A percentile compares a stretch with the other conserved stretches of the same genome.
Conservation (phyloP, 2,113 vertebrate genomes). For the Lycaon pictus region DNA sequence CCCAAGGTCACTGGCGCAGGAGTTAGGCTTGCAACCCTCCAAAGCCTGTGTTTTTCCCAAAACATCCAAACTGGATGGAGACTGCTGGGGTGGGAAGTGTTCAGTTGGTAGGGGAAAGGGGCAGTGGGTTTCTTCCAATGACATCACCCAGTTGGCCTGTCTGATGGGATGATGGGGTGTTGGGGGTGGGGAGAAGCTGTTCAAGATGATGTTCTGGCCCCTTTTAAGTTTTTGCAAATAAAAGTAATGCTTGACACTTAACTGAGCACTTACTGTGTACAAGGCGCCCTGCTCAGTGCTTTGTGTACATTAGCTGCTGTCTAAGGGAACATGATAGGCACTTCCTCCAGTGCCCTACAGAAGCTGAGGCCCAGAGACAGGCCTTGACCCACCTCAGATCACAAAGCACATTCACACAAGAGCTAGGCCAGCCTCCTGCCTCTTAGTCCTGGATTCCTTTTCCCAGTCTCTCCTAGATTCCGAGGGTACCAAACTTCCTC, state of each 20-base stretch:
- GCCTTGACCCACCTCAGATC: background rate
- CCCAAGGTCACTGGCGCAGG: slow-evolving; percentile 20
- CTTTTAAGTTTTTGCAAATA: background rate
- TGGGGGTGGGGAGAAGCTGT: background rate
- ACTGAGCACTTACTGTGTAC: background rate
- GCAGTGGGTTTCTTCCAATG: background rate
- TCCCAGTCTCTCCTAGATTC: background rate
- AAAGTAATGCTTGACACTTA: background rate
- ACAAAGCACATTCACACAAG: background rate
- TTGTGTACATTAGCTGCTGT: background rate
- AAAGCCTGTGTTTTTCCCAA: background rate
- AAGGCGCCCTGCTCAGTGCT: background rate
- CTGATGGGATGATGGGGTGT: background rate
- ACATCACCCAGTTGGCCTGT: background rate
- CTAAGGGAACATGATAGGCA: background rate
- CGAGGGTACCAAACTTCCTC: background rate
- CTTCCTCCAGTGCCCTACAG: background rate
- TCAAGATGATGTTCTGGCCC: background rate
- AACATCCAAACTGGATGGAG: background rate
- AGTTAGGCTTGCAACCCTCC: background rate
- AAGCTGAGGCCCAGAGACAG: background rate
- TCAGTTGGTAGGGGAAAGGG: background rate
- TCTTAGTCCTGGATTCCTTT: background rate
- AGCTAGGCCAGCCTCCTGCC: background rate
- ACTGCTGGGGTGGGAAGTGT: background rate